Conservation (phyloP, 2,113 vertebrate species). For the Patagioenas fasciata region DNA sequence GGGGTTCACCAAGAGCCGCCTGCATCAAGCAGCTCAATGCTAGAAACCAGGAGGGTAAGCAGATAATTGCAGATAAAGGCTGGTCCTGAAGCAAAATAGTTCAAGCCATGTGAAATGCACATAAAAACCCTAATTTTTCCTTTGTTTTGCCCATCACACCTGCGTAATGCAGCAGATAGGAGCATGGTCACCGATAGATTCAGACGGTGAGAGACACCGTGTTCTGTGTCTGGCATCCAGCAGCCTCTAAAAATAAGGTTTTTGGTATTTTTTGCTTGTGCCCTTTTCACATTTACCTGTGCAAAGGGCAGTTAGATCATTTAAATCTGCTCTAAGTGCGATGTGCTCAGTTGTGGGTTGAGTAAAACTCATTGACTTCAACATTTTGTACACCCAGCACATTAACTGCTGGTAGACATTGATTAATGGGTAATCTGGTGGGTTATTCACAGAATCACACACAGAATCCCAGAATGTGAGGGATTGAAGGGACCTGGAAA, state of each 20-base stretch:
- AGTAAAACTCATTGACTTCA: background rate
- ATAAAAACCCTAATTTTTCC: background rate
- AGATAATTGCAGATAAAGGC: background rate
- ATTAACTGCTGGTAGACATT: background rate
- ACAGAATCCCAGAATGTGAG: too few relatives aligned
- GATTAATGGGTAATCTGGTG: background rate
- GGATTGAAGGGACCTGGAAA: too few relatives aligned
- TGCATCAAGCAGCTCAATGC: background rate
- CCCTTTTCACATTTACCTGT: background rate
- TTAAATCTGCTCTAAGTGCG: background rate
- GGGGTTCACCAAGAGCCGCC: background rate
- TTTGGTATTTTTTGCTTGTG: background rate
- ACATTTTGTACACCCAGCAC: background rate
- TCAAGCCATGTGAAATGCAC: background rate
- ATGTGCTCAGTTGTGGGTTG: background rate
- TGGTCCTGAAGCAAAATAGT: background rate
- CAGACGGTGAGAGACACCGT: too few relatives aligned
- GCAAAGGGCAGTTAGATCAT: background rate
- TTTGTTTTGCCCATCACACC: background rate
- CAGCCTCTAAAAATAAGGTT: background rate
- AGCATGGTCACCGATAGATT: accelerated
- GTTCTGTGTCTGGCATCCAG: background rate
- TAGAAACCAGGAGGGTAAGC: background rate
- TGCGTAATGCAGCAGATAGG: background rate
- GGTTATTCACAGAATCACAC: background rate